Base-by-base conservation (phyloP, 2,113 vertebrate species). In the Triplophysa dalaica region DNA sequence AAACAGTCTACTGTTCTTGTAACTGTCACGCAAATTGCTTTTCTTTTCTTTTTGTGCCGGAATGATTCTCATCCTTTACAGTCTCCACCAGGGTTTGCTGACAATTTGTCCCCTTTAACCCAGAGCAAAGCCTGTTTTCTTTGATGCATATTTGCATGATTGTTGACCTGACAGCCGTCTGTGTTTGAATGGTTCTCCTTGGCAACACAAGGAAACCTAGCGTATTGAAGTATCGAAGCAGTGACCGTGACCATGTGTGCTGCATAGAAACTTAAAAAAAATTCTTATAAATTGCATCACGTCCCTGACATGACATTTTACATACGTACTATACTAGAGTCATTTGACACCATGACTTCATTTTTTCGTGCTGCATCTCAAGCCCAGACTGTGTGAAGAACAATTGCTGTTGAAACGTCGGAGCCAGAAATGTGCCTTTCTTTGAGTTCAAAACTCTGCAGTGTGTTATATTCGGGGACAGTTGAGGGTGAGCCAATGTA, bases 11-110 rank as follows among this genome's bases (percentile, higher is more conserved):
- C 19, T 9, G 80, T 68, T 86, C 80, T 77, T 83, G 84, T 9
- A 13, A 76, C 90, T 90, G 84, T 87, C 85, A 84, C 88, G 87
- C 86, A 89, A 91, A 87, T 81, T 80, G 63, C 60, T 78, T 85
- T 52, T 87, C 81, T 86, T 82, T 82, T 78, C 77, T 82, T 45
- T 45, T 2, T 45, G 14, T 11, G 19, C 79, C 81, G 81, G 84
- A 84, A 84, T 79, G 86, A 65, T 69, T 83, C 68, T 81, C 66
- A 41, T 63, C 82, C 4, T 21, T 21, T 38, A n/a, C 45, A 29
- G 19, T 33, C 29, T 56, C 16, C 73, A 45, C 61, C 45, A 63
- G 19, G 16, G 19, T 67, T 78, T 82, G 12, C 72, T 79, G 76
- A 84, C 85, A 85, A 86, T 84, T 83, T 76, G 65, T 52, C 17